A percentile compares a stretch with the other conserved stretches of the same genome.
Evolutionary conservation across 2,797 vertebrate species (phyloP).

Genomic region (Microhierax caerulescens): DNA sequence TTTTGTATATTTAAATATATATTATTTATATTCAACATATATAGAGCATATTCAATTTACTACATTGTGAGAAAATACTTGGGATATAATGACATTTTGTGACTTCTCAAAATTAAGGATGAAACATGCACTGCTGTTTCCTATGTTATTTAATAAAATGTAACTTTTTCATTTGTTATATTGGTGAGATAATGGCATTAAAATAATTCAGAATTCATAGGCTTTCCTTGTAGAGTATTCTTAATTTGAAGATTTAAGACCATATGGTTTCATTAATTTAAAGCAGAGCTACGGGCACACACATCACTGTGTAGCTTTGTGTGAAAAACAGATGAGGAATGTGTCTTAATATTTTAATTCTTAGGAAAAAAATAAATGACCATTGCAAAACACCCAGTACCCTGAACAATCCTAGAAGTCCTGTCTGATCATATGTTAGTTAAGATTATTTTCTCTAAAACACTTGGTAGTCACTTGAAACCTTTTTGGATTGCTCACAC

Average conservation of each 20-base stretch:
- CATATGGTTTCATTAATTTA: background rate
- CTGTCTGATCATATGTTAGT: background rate
- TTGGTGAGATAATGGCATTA: background rate
- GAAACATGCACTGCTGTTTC: background rate
- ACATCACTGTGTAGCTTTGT: background rate
- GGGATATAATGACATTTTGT: background rate
- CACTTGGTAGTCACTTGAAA: background rate
- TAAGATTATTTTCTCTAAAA: background rate
- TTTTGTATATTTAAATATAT: background rate
- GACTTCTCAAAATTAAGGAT: constrained; percentile 1
- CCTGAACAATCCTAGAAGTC: background rate
- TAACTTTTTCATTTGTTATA: background rate
- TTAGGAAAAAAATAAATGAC: background rate
- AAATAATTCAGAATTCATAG: constrained; percentile 16
- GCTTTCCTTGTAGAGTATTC: background rate
- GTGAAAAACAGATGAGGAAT: background rate
- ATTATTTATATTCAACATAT: background rate
- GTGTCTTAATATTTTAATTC: background rate
- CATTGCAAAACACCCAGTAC: background rate
- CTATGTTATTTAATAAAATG: constrained; percentile 34
- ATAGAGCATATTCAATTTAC: background rate
- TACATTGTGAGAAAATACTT: constrained; percentile 11
- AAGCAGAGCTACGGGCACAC: background rate
- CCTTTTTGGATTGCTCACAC: background rate
- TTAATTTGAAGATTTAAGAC: background rate